phyloP scores from a whole-genome alignment of 2,888 invertebrate species.

The Arctia plantaginis region DNA sequence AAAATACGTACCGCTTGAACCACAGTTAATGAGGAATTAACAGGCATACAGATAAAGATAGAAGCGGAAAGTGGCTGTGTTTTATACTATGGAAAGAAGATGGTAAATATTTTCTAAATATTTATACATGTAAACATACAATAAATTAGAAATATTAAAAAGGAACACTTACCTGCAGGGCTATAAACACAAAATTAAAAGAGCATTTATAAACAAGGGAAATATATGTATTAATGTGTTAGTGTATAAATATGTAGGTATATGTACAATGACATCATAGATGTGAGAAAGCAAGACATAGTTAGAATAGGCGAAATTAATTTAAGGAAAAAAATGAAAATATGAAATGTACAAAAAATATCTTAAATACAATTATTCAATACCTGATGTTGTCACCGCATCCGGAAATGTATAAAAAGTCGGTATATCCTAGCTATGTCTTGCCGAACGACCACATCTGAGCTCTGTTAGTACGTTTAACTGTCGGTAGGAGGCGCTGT shows the following conservation, averaged over 20 bases:
- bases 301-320: slow-evolving; percentile 73
- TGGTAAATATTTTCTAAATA: neutral
- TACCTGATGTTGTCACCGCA: slow-evolving; percentile 73
- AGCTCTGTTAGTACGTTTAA: slow-evolving; percentile 78
- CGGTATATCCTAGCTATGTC: slow-evolving; percentile 76
- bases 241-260: slow-evolving; percentile 49
- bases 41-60: neutral
- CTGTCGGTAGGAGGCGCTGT: slow-evolving; percentile 51
- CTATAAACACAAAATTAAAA: slow-evolving; percentile 23
- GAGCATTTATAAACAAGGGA: neutral
- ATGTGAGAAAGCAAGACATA: slow-evolving; percentile 86
- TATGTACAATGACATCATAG: slow-evolving; percentile 51
- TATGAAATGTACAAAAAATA: slow-evolving; percentile 58
- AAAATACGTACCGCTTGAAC: neutral
- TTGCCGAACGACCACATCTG: slow-evolving; percentile 84
- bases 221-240: slow-evolving; percentile 52
- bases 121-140: neutral
- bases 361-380: slow-evolving; percentile 43
- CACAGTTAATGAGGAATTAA: neutral
- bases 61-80: neutral
- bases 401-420: slow-evolving; percentile 46
- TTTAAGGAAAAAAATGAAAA: slow-evolving; percentile 56
- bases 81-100: neutral
- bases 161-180: slow-evolving; percentile 20
- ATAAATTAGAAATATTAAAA: neutral